Evolutionary conservation across 37 sponge, comb jelly and placozoan species (phyloP).

Genomic region (Halisarca cf. caerulea): DNA sequence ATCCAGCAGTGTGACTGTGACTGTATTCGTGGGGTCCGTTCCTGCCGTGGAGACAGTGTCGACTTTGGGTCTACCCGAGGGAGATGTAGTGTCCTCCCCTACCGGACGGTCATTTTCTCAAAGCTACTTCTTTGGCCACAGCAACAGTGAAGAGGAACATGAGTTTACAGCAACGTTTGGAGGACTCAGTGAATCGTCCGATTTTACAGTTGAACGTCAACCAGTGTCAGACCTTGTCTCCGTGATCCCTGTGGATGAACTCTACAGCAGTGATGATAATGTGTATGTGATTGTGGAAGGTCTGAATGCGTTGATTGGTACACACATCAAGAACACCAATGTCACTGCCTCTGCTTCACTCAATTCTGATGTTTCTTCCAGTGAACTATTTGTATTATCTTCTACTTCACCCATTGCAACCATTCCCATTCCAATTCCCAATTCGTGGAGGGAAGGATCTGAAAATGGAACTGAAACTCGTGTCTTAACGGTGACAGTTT

Average conservation of each 20-base stretch:
- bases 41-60: conserved; percentile 54
- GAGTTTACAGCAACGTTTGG: conserved; percentile 36
- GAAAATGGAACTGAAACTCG: background rate
- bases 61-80: conserved; percentile 47
- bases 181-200: background rate
- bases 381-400: background rate
- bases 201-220: conserved; percentile 22
- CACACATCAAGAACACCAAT: background rate
- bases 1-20: conserved; percentile 44
- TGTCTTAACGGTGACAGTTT: background rate
- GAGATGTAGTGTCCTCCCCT: background rate
- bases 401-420: background rate
- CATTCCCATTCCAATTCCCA: conserved; percentile 35
- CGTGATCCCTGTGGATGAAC: conserved; percentile 32
- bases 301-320: conserved; percentile 36
- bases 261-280: conserved; percentile 29
- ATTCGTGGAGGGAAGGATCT: conserved; percentile 31
- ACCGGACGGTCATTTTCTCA: conserved; percentile 30
- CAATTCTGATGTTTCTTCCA: background rate
- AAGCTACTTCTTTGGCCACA: conserved; percentile 32
- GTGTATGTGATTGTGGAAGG: conserved; percentile 32
- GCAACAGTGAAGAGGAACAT: background rate
- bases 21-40: conserved; percentile 61
- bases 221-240: conserved; percentile 36
- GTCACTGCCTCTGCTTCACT: conserved; percentile 26